Percentiles rank a stretch among this genome's conserved stretches.
These are phyloP conservation scores for Desmophyllum pertusum DNA, from an alignment of 92 coral and sea anemone genomes.

Conservation along the genomic window DNA sequence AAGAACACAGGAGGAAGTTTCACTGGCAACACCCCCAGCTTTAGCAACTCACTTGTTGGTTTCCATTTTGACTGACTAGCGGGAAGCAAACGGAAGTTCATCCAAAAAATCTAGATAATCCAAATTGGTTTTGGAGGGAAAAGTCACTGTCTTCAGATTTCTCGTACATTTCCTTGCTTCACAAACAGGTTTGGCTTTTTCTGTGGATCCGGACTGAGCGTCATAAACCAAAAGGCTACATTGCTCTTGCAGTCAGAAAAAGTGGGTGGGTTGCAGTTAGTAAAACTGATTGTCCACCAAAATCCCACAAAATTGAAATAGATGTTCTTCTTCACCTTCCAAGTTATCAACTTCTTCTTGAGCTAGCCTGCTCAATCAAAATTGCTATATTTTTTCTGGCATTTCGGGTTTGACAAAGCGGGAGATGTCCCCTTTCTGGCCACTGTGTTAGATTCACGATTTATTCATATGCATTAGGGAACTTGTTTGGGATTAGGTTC, in stretches of 20 bases:
- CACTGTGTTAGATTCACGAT: too few species aligned
- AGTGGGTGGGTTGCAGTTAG: constrained; percentile 39
- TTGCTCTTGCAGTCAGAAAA: not conserved
- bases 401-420: too few species aligned
- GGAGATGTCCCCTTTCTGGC: too few species aligned
- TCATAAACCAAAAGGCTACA: constrained; percentile 33
- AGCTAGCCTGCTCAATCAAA: not conserved
- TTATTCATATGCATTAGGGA: too few species aligned
- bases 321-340: not conserved
- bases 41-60: not conserved
- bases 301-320: constrained; percentile 46
- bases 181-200: constrained; percentile 29
- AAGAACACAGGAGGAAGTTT: not conserved
- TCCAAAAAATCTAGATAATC: constrained; percentile 42
- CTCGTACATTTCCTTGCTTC: constrained; percentile 16
- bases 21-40: not conserved
- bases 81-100: constrained; percentile 38
- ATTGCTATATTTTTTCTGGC: constrained; percentile 17
- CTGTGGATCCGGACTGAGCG: constrained; percentile 21
- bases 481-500: not conserved
- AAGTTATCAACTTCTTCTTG: not conserved
- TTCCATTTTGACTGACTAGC: not conserved
- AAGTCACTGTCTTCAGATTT: not conserved
- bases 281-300: constrained; percentile 66
- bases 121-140: not conserved